phyloP scores from a whole-genome alignment of 2,797 vertebrate species.

The Pseudochirops cupreus region DNA sequence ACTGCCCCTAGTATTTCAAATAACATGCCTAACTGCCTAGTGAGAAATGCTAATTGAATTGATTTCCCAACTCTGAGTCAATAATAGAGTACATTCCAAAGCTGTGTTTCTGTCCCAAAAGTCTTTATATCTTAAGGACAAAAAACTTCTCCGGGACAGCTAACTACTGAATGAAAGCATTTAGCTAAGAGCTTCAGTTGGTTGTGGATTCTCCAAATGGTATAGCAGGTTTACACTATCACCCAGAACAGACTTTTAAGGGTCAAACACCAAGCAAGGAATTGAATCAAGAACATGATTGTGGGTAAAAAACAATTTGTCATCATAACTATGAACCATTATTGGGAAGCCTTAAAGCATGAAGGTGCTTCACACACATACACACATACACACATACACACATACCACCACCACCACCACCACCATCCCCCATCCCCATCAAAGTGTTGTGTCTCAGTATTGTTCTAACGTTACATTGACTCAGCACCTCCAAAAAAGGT shows the following conservation, averaged over 20 bases:
- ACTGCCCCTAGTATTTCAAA: constrained; percentile 52
- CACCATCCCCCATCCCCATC: no score
- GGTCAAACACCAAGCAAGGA: not conserved
- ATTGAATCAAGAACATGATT: not conserved
- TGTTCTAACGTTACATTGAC: not conserved
- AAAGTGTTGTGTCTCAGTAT: not conserved
- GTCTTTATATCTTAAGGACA: not conserved
- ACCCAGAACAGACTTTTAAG: not conserved
- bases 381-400: not conserved
- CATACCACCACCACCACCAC: not conserved
- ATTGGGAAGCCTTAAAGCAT: not conserved
- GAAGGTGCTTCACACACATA: not conserved
- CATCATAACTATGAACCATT: not conserved
- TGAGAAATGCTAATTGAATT: constrained; percentile 68
- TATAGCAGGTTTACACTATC: not conserved
- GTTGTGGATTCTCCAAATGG: not conserved
- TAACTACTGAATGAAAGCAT: not conserved
- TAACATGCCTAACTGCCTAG: constrained; percentile 34
- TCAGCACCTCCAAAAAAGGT: not conserved
- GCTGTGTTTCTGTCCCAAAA: constrained; percentile 52
- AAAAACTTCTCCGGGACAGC: not conserved
- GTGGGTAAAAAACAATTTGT: not conserved
- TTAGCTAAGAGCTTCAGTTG: not conserved
- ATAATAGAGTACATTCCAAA: constrained; percentile 33
- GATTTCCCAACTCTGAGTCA: constrained; percentile 42